phyloP scores from a whole-genome alignment of 2,888 invertebrate species.

The Nephrotoma flavescens region DNA sequence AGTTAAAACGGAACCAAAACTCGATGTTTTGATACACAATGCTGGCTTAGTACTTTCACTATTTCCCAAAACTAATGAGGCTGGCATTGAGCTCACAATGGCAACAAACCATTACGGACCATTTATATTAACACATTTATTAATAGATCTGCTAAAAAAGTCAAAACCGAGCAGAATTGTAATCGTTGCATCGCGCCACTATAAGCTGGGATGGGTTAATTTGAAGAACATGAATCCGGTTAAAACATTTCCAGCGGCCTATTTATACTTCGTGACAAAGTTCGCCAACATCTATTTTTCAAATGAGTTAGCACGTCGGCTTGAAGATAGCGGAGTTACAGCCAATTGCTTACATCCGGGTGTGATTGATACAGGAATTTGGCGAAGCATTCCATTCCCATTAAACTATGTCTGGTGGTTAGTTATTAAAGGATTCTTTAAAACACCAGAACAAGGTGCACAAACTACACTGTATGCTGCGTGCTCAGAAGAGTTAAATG shows the following conservation, averaged over 20 bases:
- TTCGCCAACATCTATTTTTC: constrained; percentile 74
- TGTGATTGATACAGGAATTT: constrained; percentile 69
- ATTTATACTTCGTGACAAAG: constrained; percentile 71
- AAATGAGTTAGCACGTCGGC: constrained; percentile 55
- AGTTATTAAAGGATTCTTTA: constrained; percentile 56
- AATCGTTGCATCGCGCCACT: constrained; percentile 67
- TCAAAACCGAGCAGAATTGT: constrained; percentile 63
- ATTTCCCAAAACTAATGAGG: constrained; percentile 52
- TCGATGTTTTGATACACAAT: constrained; percentile 80
- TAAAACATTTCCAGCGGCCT: constrained; percentile 45
- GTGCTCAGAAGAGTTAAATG: constrained; percentile 56
- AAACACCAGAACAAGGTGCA: constrained; percentile 61
- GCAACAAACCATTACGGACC: constrained; percentile 91
- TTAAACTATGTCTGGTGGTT: constrained; percentile 51
- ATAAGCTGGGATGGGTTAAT: constrained; percentile 56
- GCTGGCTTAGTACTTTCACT: constrained; percentile 70
- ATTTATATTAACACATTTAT: constrained; percentile 79
- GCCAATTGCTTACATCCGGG: constrained; percentile 82
- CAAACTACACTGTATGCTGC: constrained; percentile 69
- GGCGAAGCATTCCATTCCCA: constrained; percentile 64
- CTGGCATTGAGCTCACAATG: constrained; percentile 79
- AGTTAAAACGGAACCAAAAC: constrained; percentile 49
- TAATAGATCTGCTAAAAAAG: constrained; percentile 64
- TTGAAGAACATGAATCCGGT: constrained; percentile 64
- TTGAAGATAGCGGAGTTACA: constrained; percentile 64